These are phyloP conservation scores for Oasisia sp. DNA, from an alignment of 2,888 invertebrate genomes.

Conservation along the genomic window DNA sequence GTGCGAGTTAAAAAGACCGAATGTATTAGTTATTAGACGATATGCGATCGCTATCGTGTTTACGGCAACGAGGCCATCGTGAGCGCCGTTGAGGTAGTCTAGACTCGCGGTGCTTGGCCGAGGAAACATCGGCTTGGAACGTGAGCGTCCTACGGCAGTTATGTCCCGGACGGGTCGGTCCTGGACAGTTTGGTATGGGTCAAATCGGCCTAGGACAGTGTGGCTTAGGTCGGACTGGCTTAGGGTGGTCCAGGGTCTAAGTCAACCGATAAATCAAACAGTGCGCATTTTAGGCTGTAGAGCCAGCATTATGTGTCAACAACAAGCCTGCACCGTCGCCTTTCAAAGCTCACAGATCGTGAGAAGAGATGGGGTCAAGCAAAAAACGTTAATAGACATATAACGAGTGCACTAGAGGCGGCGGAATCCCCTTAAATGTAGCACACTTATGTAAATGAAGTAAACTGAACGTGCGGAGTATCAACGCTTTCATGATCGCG, in stretches of 20 bases:
- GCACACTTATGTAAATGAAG: neutral
- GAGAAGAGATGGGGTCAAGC: neutral
- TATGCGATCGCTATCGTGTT: neutral
- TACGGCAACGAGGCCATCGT: neutral
- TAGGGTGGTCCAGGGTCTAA: neutral
- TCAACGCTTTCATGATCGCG: neutral
- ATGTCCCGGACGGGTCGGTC: too few species aligned
- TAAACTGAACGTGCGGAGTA: neutral
- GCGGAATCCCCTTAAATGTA: neutral
- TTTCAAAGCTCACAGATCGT: neutral
- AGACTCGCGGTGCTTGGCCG: too few species aligned
- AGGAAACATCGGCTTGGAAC: too few species aligned
- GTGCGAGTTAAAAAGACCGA: neutral
- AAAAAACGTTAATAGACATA: neutral
- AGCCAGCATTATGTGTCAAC: neutral
- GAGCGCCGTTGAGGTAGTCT: too few species aligned
- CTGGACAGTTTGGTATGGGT: neutral
- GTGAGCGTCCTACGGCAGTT: too few species aligned
- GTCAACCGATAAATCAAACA: neutral
- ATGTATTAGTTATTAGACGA: constrained; percentile 5
- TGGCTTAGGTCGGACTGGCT: too few species aligned
- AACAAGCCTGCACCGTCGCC: neutral
- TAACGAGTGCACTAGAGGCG: too few species aligned
- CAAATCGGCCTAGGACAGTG: neutral
- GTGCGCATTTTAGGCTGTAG: neutral